phyloP scores from a whole-genome alignment of 1,140 invertebrate species.

The Euura lappo region DNA sequence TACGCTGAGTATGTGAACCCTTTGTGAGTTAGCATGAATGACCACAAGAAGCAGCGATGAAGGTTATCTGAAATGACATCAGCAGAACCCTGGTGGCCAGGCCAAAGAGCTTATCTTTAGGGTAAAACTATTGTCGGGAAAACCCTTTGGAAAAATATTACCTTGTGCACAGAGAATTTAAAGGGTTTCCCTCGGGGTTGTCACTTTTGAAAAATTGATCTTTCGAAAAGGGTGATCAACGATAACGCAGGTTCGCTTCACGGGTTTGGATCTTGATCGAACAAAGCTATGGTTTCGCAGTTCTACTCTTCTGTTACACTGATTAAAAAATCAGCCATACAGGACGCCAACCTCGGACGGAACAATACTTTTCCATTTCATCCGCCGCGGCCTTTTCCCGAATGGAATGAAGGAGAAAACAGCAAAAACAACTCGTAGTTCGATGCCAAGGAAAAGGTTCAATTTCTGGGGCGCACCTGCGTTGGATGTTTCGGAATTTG shows the following conservation, averaged over 20 bases:
- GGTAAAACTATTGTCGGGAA: background rate
- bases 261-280: background rate
- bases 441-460: too few species aligned
- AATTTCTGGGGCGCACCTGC: too few species aligned
- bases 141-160: conserved; percentile 1
- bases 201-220: background rate
- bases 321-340: too few species aligned
- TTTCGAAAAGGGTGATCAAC: background rate
- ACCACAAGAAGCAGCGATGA: background rate
- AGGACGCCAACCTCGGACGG: too few species aligned
- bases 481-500: too few species aligned
- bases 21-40: background rate
- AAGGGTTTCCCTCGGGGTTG: background rate
- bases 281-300: too few species aligned
- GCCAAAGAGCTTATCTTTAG: conserved; percentile 33
- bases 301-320: too few species aligned
- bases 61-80: conserved; percentile 61
- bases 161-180: background rate
- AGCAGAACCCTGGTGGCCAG: conserved; percentile 34
- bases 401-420: too few species aligned
- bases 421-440: too few species aligned
- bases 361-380: too few species aligned
- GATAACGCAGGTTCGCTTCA: background rate
- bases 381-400: too few species aligned
- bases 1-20: background rate